phyloP scores from a whole-genome alignment of 2,113 vertebrate genomes.

The Macrotis lagotis region DNA sequence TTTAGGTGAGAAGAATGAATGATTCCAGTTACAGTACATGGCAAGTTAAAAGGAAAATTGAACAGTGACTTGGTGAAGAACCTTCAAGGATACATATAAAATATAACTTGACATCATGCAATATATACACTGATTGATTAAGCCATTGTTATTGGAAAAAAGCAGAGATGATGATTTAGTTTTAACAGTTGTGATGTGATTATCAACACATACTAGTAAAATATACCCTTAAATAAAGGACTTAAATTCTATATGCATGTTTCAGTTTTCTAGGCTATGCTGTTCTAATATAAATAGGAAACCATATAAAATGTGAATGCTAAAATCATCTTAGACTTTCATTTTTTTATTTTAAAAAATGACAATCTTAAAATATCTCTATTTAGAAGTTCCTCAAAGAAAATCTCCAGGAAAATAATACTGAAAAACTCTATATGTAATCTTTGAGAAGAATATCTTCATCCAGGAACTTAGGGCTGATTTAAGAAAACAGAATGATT shows the following conservation, averaged over 20 bases:
- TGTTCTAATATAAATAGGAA: not conserved
- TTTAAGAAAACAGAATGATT: not conserved
- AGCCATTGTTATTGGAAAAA: not conserved
- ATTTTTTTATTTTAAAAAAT: not conserved
- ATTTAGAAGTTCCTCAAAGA: not conserved
- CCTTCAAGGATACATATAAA: not conserved
- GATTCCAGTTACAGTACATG: not conserved
- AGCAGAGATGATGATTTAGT: not conserved
- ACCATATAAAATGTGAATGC: not conserved
- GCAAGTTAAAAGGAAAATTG: slow-evolving; percentile 14
- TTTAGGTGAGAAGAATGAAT: not conserved
- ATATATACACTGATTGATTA: not conserved
- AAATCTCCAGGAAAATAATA: slow-evolving; percentile 13
- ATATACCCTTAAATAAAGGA: not conserved
- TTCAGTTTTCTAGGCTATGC: not conserved
- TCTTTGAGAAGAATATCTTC: not conserved
- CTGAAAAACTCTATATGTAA: not conserved
- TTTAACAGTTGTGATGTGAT: not conserved
- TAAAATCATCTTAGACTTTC: slow-evolving; percentile 5
- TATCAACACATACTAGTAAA: not conserved
- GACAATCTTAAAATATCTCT: not conserved
- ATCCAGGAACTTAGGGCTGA: not conserved
- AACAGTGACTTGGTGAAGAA: not conserved
- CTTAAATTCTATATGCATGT: not conserved
- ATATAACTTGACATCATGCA: not conserved